Percentiles rank a stretch among this genome's conserved stretches.
phyloP scores from a whole-genome alignment of 2,888 invertebrate genomes.

The Synanthedon vespiformis region DNA sequence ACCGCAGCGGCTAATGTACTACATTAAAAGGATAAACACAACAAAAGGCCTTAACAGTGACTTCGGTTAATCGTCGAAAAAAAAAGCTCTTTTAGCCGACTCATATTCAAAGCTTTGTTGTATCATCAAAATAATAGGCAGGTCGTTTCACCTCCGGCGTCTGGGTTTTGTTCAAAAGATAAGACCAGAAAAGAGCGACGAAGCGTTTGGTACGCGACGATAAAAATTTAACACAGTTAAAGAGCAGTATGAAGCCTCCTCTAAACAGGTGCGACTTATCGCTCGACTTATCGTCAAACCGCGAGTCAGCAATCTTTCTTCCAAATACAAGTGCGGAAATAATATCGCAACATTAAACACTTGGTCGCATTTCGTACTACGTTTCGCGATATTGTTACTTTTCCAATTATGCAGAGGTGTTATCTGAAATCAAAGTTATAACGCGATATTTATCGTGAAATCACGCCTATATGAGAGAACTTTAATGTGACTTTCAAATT shows the following conservation, averaged over 20 bases:
- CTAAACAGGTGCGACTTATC: no score
- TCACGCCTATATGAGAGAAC: no score
- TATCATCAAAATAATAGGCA: slow-evolving; percentile 47
- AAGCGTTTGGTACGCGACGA: slow-evolving; percentile 19
- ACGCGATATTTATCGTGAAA: no score
- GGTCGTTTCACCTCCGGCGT: slow-evolving; percentile 35
- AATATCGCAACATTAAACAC: no score
- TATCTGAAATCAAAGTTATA: no score
- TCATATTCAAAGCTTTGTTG: slow-evolving; percentile 44
- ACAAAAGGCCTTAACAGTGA: slow-evolving; percentile 22
- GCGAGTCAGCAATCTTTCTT: no score
- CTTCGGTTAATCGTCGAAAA: slow-evolving; percentile 18
- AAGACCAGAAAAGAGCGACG: slow-evolving; percentile 20
- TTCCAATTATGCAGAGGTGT: no score
- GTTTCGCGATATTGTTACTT: no score
- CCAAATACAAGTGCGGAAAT: no score
- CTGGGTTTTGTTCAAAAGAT: slow-evolving; percentile 33
- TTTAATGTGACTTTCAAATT: no score
- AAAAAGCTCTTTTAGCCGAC: slow-evolving; percentile 20
- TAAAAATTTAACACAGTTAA: slow-evolving; percentile 7
- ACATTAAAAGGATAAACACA: slow-evolving; percentile 15
- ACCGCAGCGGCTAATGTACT: slow-evolving; percentile 13
- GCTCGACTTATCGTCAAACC: no score
- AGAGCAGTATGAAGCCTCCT: background rate
- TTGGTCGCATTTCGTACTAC: no score